These are phyloP conservation scores for Calliphora vicina DNA, from an alignment of 1,140 invertebrate species.

Conservation along the genomic window DNA sequence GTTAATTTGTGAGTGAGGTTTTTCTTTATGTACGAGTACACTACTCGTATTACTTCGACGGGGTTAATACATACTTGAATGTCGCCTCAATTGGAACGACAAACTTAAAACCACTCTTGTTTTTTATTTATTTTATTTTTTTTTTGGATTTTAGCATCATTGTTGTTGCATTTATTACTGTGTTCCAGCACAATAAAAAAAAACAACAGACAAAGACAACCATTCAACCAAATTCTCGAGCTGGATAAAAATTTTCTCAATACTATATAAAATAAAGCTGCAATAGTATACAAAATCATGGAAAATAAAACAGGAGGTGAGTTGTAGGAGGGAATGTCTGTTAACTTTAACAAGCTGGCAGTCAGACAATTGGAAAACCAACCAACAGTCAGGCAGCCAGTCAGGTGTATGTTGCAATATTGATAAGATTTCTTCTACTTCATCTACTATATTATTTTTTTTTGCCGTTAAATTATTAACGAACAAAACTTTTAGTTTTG, in stretches of 20 bases:
- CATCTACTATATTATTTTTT: background rate
- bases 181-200: background rate
- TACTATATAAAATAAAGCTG: background rate
- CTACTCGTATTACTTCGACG: background rate
- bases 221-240: constrained; percentile 8
- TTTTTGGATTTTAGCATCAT: too few species aligned
- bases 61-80: background rate
- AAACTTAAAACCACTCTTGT: constrained; percentile 14
- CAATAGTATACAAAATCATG: background rate
- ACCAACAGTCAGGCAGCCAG: background rate
- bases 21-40: background rate
- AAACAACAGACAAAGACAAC: constrained; percentile 10
- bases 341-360: background rate
- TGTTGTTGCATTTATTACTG: too few species aligned
- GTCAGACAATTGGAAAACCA: background rate
- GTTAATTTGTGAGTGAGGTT: background rate
- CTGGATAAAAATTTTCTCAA: background rate
- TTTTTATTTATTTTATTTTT: background rate
- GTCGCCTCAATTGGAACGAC: constrained; percentile 18
- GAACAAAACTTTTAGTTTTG: constrained; percentile 14
- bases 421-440: constrained; percentile 19
- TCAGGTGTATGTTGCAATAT: constrained; percentile 19
- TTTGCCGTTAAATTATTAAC: constrained; percentile 25
- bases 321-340: background rate
- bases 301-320: background rate